These are phyloP conservation scores for Trissolcus basalis DNA, from an alignment of 1,140 invertebrate species.

Conservation along the genomic window DNA sequence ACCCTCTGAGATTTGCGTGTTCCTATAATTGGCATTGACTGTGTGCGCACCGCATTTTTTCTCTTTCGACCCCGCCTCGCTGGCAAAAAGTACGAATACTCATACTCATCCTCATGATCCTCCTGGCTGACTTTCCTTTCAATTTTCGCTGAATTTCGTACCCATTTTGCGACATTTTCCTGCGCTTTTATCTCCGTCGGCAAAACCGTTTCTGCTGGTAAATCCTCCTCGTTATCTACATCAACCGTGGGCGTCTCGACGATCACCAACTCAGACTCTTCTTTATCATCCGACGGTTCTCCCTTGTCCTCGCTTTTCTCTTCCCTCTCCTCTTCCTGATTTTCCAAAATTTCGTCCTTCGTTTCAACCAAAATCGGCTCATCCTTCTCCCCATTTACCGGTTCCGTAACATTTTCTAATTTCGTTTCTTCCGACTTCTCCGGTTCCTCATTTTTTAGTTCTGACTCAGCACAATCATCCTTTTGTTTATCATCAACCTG, in stretches of 20 bases:
- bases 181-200: conserved; percentile 59
- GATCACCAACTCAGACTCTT: conserved; percentile 52
- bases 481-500: too few relatives aligned
- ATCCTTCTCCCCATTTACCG: conserved; percentile 11
- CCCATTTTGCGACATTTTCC: conserved; percentile 64
- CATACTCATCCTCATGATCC: conserved; percentile 29
- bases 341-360: background rate
- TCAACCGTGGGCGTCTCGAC: conserved; percentile 64
- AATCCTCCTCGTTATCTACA: conserved; percentile 65
- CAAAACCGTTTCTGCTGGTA: conserved; percentile 62
- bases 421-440: background rate
- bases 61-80: background rate
- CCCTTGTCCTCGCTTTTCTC: conserved; percentile 15
- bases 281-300: conserved; percentile 26
- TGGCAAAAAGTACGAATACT: conserved; percentile 10
- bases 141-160: conserved; percentile 62
- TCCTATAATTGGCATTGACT: conserved; percentile 16
- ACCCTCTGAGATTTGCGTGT: conserved; percentile 67
- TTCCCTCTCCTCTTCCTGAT: conserved; percentile 6
- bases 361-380: background rate
- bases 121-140: conserved; percentile 18
- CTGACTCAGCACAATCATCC: too few relatives aligned
- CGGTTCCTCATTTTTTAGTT: too few relatives aligned
- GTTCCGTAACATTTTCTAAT: background rate
- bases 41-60: background rate